Percentiles rank a stretch among this genome's conserved stretches.
Conservation (phyloP, 2,113 vertebrate genomes). For the Prinia subflava region DNA sequence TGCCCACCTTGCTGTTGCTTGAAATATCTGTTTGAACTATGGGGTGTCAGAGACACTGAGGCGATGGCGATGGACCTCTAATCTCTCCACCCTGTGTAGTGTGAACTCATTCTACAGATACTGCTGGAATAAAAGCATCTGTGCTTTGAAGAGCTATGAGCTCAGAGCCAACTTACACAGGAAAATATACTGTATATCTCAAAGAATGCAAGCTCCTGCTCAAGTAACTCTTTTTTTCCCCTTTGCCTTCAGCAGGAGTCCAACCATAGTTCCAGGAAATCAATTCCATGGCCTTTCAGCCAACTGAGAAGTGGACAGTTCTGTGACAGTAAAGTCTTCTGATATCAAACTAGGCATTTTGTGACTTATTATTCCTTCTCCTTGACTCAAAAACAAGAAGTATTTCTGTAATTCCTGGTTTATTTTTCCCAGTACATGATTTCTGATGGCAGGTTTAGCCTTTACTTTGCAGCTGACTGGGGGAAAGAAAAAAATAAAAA, state of each 20-base stretch:
- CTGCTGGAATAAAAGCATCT: not conserved
- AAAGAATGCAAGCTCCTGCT: not conserved
- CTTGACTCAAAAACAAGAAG: not conserved
- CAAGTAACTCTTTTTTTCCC: not conserved
- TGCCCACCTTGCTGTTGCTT: not conserved
- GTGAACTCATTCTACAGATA: not conserved
- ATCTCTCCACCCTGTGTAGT: not conserved
- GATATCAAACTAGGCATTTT: not conserved
- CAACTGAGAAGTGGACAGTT: not conserved
- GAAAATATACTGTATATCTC: not conserved
- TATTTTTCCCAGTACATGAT: not conserved
- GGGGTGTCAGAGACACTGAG: not conserved
- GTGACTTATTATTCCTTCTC: not conserved
- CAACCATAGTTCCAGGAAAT: not conserved
- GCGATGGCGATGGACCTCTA: accelerated
- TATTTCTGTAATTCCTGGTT: not conserved
- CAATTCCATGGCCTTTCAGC: not conserved
- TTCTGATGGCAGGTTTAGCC: not conserved
- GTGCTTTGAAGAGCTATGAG: not conserved
- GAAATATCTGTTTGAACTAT: not conserved
- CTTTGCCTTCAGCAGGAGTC: not conserved
- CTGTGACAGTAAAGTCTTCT: not conserved
- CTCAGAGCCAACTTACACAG: not conserved
- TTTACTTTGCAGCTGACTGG: not conserved
- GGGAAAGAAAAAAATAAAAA: not conserved